Base-by-base conservation (phyloP, 2,113 vertebrate genomes). In the Cepphus grylle region DNA sequence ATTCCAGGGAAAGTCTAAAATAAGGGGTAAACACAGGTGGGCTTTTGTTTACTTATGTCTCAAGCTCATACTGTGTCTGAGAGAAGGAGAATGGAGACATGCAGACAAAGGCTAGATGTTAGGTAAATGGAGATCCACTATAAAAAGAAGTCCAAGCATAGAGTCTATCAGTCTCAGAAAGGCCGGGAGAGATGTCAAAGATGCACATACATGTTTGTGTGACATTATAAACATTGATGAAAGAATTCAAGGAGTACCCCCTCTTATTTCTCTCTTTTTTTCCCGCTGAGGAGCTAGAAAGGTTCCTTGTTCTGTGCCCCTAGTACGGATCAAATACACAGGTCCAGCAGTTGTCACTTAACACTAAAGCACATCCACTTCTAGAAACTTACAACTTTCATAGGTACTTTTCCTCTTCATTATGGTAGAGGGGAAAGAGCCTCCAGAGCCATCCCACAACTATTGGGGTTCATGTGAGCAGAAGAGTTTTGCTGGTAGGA, bases 401-500 rank as follows among this genome's bases (percentile, higher is more conserved):
- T 8, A 14, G 26, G 20, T 52, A 5, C 5, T 5, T 30, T 53
- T 72, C 15, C 9, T 95, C 42, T 45, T 80, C 5, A 3, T 61
- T 30, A 8, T 11, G 36, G 6, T 30, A 12, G 30, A 66, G 10
- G 6, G 11, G 20, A 15, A 85, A 78, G 81, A 61, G 1, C 25
- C 29, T 80, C 42, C 16, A 69, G 32, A 83, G 11, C 4, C 29
- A 81, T 22, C 3, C 17, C 20, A 38, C 12, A 59, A 12, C 8
- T 32, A 8, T 3, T 50, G n/a, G 21, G 14, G 32, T 38, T 62
- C 45, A 15, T 8, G 23, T 58, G 34, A 67, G 21, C 29, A 62
- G 30, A 52, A 74, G 4, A 10, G 1, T 61, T 5, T 61, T 7
- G 0, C 6, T n/a, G 13, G 7, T 23, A 42, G 16, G 5, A 6